These are phyloP conservation scores for Probaryconus sp. DNA, from an alignment of 1,140 invertebrate species.

Conservation along the genomic window DNA sequence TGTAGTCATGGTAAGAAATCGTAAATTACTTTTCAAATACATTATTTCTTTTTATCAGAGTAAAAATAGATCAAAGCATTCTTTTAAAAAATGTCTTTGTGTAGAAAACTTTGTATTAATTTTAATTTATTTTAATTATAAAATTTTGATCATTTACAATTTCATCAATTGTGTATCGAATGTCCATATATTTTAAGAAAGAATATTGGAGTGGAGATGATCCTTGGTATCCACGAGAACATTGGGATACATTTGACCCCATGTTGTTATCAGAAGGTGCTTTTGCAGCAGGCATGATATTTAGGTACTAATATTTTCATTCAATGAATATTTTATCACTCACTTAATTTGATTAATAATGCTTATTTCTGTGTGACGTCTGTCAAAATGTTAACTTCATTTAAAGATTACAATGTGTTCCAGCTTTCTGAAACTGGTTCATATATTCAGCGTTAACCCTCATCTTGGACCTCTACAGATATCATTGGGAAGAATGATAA, in stretches of 20 bases:
- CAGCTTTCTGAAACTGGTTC: constrained; percentile 93
- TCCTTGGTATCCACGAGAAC: constrained; percentile 89
- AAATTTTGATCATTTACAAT: constrained; percentile 11
- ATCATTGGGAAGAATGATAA: constrained; percentile 93
- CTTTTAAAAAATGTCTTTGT: too few species aligned
- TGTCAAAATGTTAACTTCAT: too few species aligned
- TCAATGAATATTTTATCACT: constrained; percentile 16
- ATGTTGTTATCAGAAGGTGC: constrained; percentile 95
- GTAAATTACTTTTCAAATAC: neutral
- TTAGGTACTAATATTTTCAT: constrained; percentile 81
- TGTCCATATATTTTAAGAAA: constrained; percentile 80
- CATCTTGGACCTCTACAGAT: constrained; percentile 94
- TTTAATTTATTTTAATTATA: constrained; percentile 9
- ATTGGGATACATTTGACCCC: constrained; percentile 96
- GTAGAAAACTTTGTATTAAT: too few species aligned
- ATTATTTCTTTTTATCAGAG: too few species aligned
- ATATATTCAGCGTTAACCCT: constrained; percentile 97
- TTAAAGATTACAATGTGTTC: too few species aligned
- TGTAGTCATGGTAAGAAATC: constrained; percentile 83
- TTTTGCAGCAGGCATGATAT: constrained; percentile 96
- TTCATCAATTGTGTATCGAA: too few species aligned
- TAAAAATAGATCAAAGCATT: too few species aligned
- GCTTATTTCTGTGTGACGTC: too few species aligned
- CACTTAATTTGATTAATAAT: too few species aligned
- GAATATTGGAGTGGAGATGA: constrained; percentile 85